These are phyloP conservation scores for Saccostrea cuccullata DNA, from an alignment of 1,140 invertebrate genomes.

Conservation along the genomic window DNA sequence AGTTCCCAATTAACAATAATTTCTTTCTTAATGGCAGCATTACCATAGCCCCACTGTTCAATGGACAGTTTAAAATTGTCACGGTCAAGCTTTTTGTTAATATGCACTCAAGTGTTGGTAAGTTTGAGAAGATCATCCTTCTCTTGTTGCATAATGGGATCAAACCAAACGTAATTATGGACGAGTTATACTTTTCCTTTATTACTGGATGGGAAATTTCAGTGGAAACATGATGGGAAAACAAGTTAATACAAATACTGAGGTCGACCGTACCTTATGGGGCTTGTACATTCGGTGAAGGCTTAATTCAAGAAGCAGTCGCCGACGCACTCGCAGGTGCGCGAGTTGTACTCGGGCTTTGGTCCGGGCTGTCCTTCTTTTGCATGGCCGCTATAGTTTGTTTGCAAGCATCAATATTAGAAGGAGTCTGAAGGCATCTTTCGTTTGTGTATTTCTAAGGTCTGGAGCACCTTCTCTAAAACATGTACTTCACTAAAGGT, in stretches of 20 bases:
- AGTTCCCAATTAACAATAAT: not conserved
- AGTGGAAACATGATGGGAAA: not conserved
- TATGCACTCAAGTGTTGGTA: not conserved
- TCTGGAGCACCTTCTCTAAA: constrained; percentile 6
- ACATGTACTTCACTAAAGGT: not conserved
- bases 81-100: not conserved
- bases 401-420: not conserved
- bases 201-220: not conserved
- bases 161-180: not conserved
- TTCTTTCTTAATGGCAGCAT: not conserved
- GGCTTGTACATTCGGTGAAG: not conserved
- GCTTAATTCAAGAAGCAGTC: not conserved
- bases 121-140: not conserved
- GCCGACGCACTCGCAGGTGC: not conserved
- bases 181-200: constrained; percentile 8
- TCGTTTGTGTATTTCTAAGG: not conserved
- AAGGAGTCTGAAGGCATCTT: not conserved
- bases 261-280: not conserved
- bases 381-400: not conserved
- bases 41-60: no score
- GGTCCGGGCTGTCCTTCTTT: not conserved
- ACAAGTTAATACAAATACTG: not conserved
- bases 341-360: not conserved
- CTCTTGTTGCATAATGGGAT: not conserved
- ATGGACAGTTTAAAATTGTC: no score